Evolutionary conservation across 2,797 vertebrate species (phyloP).

Genomic region (Tragopan temminckii): DNA sequence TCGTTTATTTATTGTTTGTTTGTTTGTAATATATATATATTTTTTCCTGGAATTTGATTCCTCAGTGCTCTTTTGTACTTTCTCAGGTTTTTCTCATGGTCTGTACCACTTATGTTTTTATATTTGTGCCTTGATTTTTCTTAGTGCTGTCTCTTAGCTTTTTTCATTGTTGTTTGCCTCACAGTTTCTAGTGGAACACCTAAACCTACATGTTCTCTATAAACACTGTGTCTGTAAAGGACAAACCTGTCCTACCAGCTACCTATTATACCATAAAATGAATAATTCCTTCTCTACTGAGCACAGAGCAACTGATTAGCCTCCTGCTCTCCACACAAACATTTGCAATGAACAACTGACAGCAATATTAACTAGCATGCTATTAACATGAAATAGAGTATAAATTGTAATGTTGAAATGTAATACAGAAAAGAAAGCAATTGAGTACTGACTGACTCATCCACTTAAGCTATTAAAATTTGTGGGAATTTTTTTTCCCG

Average conservation of each 20-base stretch:
- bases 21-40: not conserved
- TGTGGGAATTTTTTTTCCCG: fast-evolving
- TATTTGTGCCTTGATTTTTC: not conserved
- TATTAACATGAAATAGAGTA: not conserved
- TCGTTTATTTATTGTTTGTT: not conserved
- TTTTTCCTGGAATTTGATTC: not conserved
- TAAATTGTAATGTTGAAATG: not conserved
- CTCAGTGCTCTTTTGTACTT: not conserved
- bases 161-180: not conserved
- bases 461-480: not conserved
- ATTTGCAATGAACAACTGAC: not conserved
- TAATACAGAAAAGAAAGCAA: not conserved
- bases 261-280: not conserved
- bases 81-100: not conserved
- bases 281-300: not conserved
- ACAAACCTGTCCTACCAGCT: not conserved
- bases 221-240: not conserved
- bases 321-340: not conserved
- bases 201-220: not conserved
- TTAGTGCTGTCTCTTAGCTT: not conserved
- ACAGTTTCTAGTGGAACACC: not conserved
- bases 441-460: not conserved
- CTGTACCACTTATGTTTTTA: not conserved
- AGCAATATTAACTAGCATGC: not conserved
- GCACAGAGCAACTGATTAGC: not conserved